Evolutionary conservation across 2,113 vertebrate genomes (phyloP).

Genomic region (Gavia stellata): DNA sequence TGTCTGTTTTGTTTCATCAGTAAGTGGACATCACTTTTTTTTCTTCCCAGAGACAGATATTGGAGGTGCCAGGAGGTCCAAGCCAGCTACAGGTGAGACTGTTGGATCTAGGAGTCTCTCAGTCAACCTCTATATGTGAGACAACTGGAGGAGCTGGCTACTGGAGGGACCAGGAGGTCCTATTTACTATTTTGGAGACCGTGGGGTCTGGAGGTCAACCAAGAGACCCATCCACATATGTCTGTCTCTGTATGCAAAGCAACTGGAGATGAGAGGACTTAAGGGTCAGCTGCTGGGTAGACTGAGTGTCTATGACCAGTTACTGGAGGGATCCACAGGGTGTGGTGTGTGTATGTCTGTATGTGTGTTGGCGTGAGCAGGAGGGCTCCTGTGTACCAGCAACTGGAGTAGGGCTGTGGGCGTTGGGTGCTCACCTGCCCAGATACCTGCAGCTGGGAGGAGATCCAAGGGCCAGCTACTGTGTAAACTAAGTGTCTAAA

Average conservation of each 20-base stretch:
- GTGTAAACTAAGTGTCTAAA: not conserved
- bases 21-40: not conserved
- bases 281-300: not conserved
- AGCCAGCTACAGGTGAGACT: not conserved
- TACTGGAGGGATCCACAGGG: not conserved
- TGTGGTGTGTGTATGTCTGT: not conserved
- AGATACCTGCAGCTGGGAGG: not conserved
- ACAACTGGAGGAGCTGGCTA: not conserved
- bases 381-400: not conserved
- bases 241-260: not conserved
- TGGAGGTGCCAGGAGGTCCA: not conserved
- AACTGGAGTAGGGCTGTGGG: not conserved
- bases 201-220: not conserved
- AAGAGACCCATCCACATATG: not conserved
- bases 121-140: not conserved
- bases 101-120: not conserved
- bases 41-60: not conserved
- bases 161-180: not conserved
- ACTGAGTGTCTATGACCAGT: not conserved
- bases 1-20: not conserved
- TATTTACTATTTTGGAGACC: not conserved
- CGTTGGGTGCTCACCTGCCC: not conserved
- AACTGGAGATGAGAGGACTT: not conserved
- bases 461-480: not conserved
- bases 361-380: too few relatives aligned